Conservation (phyloP, 2,888 invertebrate genomes). For the Anarsia innoxiella region DNA sequence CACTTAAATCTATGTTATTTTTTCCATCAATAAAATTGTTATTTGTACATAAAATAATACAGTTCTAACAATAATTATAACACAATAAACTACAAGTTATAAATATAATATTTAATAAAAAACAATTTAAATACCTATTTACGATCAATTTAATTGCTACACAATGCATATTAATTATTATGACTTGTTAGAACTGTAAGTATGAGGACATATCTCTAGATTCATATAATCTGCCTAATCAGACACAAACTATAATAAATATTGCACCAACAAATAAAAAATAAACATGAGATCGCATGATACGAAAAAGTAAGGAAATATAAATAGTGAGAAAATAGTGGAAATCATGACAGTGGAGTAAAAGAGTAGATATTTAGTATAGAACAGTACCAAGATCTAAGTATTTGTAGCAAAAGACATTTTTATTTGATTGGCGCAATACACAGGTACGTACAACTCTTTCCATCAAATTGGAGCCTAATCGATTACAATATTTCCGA, state of each 20-base stretch:
- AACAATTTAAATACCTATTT: constrained; percentile 63
- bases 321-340: constrained; percentile 17
- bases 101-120: constrained; percentile 58
- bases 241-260: constrained; percentile 21
- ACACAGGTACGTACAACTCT: constrained; percentile 60
- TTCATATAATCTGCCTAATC: no score
- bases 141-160: constrained; percentile 38
- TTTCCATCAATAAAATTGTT: constrained; percentile 60
- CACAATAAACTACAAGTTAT: constrained; percentile 66
- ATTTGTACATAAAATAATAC: constrained; percentile 73
- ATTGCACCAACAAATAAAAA: constrained; percentile 57
- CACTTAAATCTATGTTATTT: constrained; percentile 59
- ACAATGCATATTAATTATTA: constrained; percentile 33
- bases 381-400: not conserved
- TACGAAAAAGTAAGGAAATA: constrained; percentile 11
- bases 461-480: constrained; percentile 46
- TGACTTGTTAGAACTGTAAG: constrained; percentile 38
- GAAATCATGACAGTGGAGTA: no score
- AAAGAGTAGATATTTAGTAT: constrained; percentile 16
- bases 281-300: constrained; percentile 11
- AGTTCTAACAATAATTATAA: constrained; percentile 54
- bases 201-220: constrained; percentile 35
- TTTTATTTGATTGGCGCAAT: constrained; percentile 58
- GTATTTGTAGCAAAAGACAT: not conserved
- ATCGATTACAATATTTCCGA: constrained; percentile 35